Percentiles rank a stretch among this genome's conserved stretches.
Evolutionary conservation across 1,140 invertebrate species (phyloP).

Genomic region (Maconellicoccus hirsutus): DNA sequence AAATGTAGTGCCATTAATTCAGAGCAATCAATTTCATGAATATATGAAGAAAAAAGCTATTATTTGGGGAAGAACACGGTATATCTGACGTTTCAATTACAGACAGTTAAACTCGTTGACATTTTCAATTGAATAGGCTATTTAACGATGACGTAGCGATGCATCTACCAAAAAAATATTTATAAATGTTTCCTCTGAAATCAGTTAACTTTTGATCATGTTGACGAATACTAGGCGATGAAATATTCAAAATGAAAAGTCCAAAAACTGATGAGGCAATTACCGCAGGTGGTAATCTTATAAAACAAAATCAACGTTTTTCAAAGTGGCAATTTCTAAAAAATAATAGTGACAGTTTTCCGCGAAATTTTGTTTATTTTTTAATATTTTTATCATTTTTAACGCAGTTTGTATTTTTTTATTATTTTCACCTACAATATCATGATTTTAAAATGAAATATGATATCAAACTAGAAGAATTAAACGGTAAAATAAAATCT

Average conservation of each 20-base stretch:
- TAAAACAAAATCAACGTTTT: background rate
- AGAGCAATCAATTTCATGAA: background rate
- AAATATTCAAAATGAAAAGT: background rate
- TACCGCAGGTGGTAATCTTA: background rate
- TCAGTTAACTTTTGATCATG: background rate
- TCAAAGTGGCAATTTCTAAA: background rate
- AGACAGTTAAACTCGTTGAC: slow-evolving; percentile 17
- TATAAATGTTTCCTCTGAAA: background rate
- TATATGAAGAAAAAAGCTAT: background rate
- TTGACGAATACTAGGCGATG: background rate
- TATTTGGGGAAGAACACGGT: background rate
- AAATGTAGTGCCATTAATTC: background rate
- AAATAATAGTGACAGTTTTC: background rate
- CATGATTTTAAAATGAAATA: background rate
- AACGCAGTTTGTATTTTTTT: background rate
- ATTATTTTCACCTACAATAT: background rate
- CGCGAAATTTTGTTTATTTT: background rate
- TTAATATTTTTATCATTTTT: background rate
- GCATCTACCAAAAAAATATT: background rate
- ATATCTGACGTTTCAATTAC: slow-evolving; percentile 10
- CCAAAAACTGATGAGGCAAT: background rate
- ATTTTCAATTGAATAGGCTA: slow-evolving; percentile 16
- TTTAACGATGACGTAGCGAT: background rate
- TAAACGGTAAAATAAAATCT: background rate
- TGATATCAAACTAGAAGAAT: background rate